Base-by-base conservation (phyloP, 2,113 vertebrate species). In the Centropristis striata region DNA sequence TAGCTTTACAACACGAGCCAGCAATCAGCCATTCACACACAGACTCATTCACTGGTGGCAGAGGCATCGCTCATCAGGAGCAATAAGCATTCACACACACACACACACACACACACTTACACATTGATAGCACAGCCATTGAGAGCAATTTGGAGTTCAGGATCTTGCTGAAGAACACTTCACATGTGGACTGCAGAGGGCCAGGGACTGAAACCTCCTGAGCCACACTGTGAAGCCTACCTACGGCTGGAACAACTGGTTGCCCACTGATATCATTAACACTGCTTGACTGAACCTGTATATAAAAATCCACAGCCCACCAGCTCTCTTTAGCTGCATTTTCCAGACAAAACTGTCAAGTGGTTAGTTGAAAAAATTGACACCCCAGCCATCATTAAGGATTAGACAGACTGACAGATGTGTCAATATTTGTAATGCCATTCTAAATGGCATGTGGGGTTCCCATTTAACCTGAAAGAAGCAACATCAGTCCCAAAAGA, bases 341-440 rank as follows among this genome's bases (percentile, higher is more conserved):
- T 54, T 64, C 10, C 20, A 59, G 12, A 37, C 71, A 8, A 78
- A 36, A 28, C 51, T 46, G 59, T 46, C 55, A 60, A 67, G 69
- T 55, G 51, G 69, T 53, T 32, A 41, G 54, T 27, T 67, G 58
- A 57, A 20, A 44, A 49, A 61, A 49, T 12, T 2, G 8, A 53
- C 5, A 0, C 37, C 83, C 72, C 66, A 73, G 77, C 68, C 61
- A 69, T 85, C 84, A 82, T 84, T 78, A 83, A 71, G 47, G 84
- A 88, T 90, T 71, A 84, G 57, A 83, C 39, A 14, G 27, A 20
- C 78, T 90, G 86, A 86, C 81, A 83, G 81, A 51, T 74, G 42
- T 59, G 84, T 89, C 92, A 86, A 90, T 92, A 91, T 89, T 78
- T 85, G 75, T 72, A 59, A 80, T 50, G 75, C 47, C 23, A 46